Base-by-base conservation (phyloP, 2,888 invertebrate species). In the Oscheius sp. region DNA sequence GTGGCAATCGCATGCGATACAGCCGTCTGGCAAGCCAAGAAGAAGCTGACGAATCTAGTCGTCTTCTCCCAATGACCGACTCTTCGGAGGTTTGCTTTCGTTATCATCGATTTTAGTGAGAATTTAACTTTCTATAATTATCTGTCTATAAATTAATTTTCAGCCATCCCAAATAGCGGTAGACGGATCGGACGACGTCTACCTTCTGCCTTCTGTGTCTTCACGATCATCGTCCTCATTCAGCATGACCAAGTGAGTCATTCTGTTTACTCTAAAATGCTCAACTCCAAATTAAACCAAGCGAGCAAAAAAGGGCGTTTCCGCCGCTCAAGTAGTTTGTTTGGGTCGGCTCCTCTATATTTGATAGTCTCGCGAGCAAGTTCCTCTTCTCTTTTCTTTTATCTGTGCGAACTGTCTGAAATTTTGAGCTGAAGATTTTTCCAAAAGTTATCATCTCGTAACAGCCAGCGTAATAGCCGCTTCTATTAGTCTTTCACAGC, bases 121-220 rank as follows among this genome's bases (percentile, higher is more conserved):
- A 17, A 6, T 55, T 55, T 33, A 15, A 31, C 25, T 17, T 17
- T 15, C 20, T 55, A 5, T 17, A 29, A 55, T 29, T 5, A 5
- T 55, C 29, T 5, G 6, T 4, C 4, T 17, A 25, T n/a, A 20
- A 23, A 31, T 50, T 48, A 15, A 33, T 27, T 34, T 64, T 52
- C 29, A 64, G 64, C 37, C 52, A 15, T 64, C 70, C 20, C 66
- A 80, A 74, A 75, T 75, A 23, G 77, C 75, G 68, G 72, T 76
- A 65, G 78, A 78, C 72, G 79, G 80, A 65, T 80, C 82, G 42
- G 84, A 84, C 83, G 83, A 84, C 83, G 81, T 80, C 63, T 80
- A 82, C 67, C 76, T 84, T 37, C 75, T 84, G 58, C 83, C 84
- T 52, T 79, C 80, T 12, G 74, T 80, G 12, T 77, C 79, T 48